Percentiles rank a stretch among this genome's conserved stretches.
phyloP scores from a whole-genome alignment of 2,797 vertebrate genomes.

The Bufotes viridis region DNA sequence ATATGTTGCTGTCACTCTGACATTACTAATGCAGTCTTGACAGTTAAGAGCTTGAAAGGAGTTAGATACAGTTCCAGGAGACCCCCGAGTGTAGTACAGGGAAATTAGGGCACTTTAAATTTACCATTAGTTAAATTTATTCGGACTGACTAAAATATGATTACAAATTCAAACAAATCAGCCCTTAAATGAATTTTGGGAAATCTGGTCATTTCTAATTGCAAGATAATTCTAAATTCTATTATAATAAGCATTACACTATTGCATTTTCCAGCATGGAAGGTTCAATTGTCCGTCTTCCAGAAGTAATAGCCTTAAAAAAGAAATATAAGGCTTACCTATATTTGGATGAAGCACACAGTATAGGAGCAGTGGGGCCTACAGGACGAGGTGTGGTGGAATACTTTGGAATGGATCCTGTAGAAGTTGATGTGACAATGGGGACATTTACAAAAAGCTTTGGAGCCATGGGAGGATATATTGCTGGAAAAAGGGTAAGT shows the following conservation, averaged over 20 bases:
- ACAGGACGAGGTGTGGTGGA: conserved; percentile 84
- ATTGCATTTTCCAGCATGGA: conserved; percentile 84
- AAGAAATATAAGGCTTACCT: conserved; percentile 93
- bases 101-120: no score
- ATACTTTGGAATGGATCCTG: conserved; percentile 81
- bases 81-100: no score
- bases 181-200: no score
- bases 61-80: no score
- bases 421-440: conserved; percentile 90
- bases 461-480: conserved; percentile 87
- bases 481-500: conserved; percentile 88
- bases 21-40: no score
- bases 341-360: conserved; percentile 94
- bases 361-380: conserved; percentile 85
- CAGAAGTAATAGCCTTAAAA: conserved; percentile 89
- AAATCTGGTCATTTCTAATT: background rate
- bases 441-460: conserved; percentile 97
- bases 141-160: no score
- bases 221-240: background rate
- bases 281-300: conserved; percentile 88
- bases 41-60: no score
- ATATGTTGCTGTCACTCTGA: no score
- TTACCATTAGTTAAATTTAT: no score
- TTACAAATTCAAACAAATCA: no score
- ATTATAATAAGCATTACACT: background rate